Evolutionary conservation across 2,797 vertebrate species (phyloP).

Genomic region (Huso huso): DNA sequence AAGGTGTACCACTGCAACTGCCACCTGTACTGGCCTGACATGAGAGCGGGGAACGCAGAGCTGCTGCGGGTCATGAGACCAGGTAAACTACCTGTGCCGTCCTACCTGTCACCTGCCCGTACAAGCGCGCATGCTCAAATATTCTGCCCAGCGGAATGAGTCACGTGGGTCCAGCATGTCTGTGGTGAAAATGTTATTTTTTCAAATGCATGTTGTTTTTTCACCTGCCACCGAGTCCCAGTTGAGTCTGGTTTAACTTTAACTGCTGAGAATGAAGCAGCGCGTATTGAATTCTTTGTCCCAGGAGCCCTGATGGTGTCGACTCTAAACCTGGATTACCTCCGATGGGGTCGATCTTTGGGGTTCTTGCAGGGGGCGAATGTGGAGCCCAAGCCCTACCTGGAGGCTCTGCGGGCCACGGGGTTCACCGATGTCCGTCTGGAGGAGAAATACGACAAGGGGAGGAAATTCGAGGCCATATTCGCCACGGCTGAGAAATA

Average conservation of each 20-base stretch:
- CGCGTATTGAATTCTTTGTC: neutral
- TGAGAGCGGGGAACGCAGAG: slow-evolving; percentile 39
- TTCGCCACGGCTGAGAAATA: slow-evolving; percentile 5
- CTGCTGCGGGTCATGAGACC: slow-evolving; percentile 61
- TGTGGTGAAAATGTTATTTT: no score
- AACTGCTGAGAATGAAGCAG: no score
- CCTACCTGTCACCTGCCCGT: no score
- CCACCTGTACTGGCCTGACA: slow-evolving; percentile 66
- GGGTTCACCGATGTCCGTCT: slow-evolving; percentile 12
- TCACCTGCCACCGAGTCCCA: no score
- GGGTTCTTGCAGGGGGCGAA: neutral
- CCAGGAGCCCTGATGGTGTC: neutral
- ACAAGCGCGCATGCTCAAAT: no score
- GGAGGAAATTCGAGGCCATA: slow-evolving; percentile 4
- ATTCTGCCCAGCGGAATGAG: no score
- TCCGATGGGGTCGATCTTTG: neutral
- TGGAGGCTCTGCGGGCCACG: slow-evolving; percentile 1
- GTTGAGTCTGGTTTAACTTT: no score
- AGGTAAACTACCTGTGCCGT: slow-evolving; percentile 31
- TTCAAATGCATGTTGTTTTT: no score
- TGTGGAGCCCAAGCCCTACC: slow-evolving; percentile 10
- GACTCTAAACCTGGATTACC: neutral
- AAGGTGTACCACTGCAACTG: slow-evolving; percentile 67
- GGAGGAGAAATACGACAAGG: neutral
- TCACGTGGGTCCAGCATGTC: no score